Evolutionary conservation across 2,888 invertebrate species (phyloP), one percentile per base, ranked within the genome.

Genomic region (Graphium colonna): DNA sequence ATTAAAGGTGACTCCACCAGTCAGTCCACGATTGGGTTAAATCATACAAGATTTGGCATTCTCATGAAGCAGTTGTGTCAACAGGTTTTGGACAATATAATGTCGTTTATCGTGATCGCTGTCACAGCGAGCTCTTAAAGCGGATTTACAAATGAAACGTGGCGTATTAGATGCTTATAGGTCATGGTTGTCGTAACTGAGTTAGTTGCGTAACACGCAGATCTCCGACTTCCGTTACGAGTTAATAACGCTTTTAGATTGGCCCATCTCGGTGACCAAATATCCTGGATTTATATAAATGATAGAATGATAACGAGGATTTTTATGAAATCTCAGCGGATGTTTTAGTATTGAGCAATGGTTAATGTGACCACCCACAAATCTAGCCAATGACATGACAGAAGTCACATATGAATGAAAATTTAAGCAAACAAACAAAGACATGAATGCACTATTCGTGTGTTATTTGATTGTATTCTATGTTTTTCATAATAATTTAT

Each of bases 161-260:
- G n/a, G 15, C 52, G 21, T 42, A 21, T 54, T 50, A 54, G 49
- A 49, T 28, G 26, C 12, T 18, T 45, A 49, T 49, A 54, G 49
- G 49, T 54, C 54, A 50, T 40, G 54, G 44, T 49, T 41, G 48
- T 41, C 40, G 44, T 31, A 50, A 44, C 46, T 4, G 13, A 15
- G 28, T 38, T 21, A 10, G 21, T 54, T 54, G 40, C 54, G 44
- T 41, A 44, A 49, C 26, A 15, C 21, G 21, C 21, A 21, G 21
- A 41, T 8, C 15, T 8, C 17, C 9, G 40, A 49, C 54, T 54
- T 54, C 54, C 54, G 54, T 49, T 50, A 36, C 21, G 13, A 38
- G 26, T 33, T 38, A 42, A 12, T 15, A 17, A 16, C 38, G 15
- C n/a, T 10, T 45, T 33, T 15, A 39, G 40, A 54, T 54, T 54